Percentiles rank a stretch among this genome's conserved stretches.
Conservation (phyloP, 2,888 invertebrate genomes). For the Dolichopus griseipennis region DNA sequence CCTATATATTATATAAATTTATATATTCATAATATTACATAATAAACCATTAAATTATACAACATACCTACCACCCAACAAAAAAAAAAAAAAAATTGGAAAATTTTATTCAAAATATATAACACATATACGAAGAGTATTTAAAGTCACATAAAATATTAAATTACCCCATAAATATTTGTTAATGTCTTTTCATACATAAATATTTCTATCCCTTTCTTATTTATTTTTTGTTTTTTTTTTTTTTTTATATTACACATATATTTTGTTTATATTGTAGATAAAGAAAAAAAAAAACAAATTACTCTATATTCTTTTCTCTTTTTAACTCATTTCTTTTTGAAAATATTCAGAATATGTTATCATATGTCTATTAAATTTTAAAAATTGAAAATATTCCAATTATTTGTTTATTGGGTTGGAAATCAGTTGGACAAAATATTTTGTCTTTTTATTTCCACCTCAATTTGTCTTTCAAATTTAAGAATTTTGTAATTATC, state of each 20-base stretch:
- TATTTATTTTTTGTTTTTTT: not conserved
- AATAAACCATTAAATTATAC: not conserved
- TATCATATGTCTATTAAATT: not conserved
- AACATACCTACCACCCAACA: too few relatives aligned
- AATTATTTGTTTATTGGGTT: too few relatives aligned
- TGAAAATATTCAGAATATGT: not conserved
- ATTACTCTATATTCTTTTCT: too few relatives aligned
- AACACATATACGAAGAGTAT: not conserved
- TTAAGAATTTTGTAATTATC: not conserved
- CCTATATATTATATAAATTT: not conserved
- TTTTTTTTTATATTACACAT: too few relatives aligned
- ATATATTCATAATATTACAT: not conserved
- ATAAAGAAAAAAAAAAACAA: too few relatives aligned
- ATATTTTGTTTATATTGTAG: too few relatives aligned
- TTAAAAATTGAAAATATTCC: not conserved
- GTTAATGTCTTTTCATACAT: not conserved
- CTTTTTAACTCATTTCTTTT: not conserved
- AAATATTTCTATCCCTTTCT: not conserved
- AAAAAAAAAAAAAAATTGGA: too few relatives aligned
- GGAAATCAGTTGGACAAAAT: too few relatives aligned
- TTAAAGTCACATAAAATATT: conserved; percentile 6
- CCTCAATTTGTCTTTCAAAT: too few relatives aligned
- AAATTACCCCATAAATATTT: not conserved
- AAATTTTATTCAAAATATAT: too few relatives aligned
- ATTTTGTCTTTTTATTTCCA: too few relatives aligned